Evolutionary conservation across 2,113 vertebrate species (phyloP).

Genomic region (Ia io): DNA sequence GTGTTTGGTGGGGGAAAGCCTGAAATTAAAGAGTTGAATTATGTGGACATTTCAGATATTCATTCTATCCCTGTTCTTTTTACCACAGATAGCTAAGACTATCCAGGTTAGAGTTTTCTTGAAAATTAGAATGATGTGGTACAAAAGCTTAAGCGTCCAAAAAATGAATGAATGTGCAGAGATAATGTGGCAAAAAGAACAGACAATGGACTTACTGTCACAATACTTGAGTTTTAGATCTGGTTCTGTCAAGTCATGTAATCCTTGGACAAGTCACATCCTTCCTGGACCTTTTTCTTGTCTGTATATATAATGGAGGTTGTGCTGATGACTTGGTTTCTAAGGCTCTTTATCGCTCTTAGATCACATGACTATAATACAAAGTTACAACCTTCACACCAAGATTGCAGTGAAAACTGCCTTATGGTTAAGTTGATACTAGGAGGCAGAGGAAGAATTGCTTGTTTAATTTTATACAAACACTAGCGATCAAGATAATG

Average conservation of each 20-base stretch:
- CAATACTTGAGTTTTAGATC: not conserved
- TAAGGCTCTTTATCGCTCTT: not conserved
- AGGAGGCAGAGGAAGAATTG: not conserved
- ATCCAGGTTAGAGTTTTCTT: not conserved
- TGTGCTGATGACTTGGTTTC: constrained; percentile 15
- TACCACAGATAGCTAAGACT: not conserved
- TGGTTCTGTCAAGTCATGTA: not conserved
- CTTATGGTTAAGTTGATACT: not conserved
- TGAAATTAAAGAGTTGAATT: not conserved
- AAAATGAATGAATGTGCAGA: not conserved
- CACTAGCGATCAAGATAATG: not conserved
- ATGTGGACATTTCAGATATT: not conserved
- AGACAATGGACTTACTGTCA: not conserved
- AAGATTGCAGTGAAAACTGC: not conserved
- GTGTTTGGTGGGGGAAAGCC: not conserved
- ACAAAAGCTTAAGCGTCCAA: not conserved
- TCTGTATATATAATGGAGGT: not conserved
- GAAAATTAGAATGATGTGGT: not conserved
- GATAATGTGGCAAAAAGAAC: not conserved
- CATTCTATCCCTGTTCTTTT: not conserved
- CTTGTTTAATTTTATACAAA: not conserved
- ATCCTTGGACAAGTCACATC: not conserved
- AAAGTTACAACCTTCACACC: not conserved
- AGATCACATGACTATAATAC: not conserved
- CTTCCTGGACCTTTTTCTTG: not conserved